Base-by-base conservation (phyloP, 1,140 invertebrate genomes). In the Coelopa frigida region DNA sequence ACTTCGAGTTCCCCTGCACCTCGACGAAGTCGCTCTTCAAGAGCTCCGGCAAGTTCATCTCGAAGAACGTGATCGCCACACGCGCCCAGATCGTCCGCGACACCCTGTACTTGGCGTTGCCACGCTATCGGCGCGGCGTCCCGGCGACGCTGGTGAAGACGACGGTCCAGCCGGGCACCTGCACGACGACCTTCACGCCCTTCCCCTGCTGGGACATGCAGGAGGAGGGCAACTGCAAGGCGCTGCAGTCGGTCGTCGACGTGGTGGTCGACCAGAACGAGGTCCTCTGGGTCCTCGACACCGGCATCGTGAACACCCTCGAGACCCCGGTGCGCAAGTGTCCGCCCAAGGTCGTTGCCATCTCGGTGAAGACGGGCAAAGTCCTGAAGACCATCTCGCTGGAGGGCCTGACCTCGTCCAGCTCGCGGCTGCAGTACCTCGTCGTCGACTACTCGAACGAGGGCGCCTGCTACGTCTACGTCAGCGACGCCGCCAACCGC, bases 181-280 rank as follows among this genome's bases (percentile, higher is more conserved):
- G 72, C 32, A 57, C 72, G 3, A 67, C 75, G 0, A 59, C 51
- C 1, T 57, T 79, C 3, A 50, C 57, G 5, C 73, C 79, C 0
- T 81, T 72, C 45, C 79, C 79, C 3, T 75, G 75, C 46, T 81
- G 78, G 79, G 66, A 71, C 4, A 55, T 73, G 38, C 79, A 81
- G 49, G 75, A 81, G 54, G 76, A 79, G 53, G 75, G 74, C 14
- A 73, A 74, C 46, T 77, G 73, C 50, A 70, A 73, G 23, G 73
- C 75, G 0, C 54, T 81, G 3, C 77, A 80, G 38, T 79, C 75
- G 11, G 78, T 74, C 1, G 78, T 81, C 0, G 79, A 81, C 52
- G 55, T 80, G 10, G 75, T 73, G 40, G 56, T 80, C 5, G 78
- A 80, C 59, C 61, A 59, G 20, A 71, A 70, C 24, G 59, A 70